These are phyloP conservation scores for Danionella cerebrum DNA, from an alignment of 2,113 vertebrate species.

Conservation along the genomic window DNA sequence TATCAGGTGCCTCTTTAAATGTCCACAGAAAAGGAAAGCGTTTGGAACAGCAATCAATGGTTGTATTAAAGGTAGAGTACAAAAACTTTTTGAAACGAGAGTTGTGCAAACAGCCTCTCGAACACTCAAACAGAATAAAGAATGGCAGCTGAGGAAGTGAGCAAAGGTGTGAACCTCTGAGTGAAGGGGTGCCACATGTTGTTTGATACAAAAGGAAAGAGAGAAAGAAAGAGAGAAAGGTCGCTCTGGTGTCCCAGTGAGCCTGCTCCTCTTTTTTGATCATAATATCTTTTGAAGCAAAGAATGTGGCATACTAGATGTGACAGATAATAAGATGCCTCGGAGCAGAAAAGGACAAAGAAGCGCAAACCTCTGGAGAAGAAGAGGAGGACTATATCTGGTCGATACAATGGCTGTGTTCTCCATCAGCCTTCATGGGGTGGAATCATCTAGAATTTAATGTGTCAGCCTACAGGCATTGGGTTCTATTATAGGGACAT, in stretches of 20 bases:
- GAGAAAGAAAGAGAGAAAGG: not conserved
- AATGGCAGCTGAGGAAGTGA: not conserved
- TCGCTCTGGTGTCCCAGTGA: not conserved
- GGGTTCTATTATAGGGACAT: not conserved
- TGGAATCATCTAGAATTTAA: conserved; percentile 13
- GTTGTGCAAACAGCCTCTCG: no score
- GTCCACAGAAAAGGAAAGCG: no score
- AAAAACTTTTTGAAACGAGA: no score
- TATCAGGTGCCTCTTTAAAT: no score
- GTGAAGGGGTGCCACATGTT: conserved; percentile 17
- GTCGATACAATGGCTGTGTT: not conserved
- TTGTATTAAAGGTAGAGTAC: no score
- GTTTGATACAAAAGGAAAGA: conserved; percentile 32
- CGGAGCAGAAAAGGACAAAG: conserved; percentile 1
- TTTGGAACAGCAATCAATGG: no score
- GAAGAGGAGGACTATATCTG: conserved; percentile 5
- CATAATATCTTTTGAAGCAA: conserved; percentile 33
- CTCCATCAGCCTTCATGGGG: not conserved
- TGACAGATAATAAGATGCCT: conserved; percentile 13
- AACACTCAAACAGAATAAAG: no score
- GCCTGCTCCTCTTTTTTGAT: conserved; percentile 28
- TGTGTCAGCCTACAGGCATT: conserved; percentile 9
- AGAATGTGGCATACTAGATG: conserved; percentile 1
- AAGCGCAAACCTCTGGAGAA: conserved; percentile 4
- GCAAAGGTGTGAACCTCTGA: conserved; percentile 15